These are phyloP conservation scores for Diglossa cyanea DNA, from an alignment of 2,797 vertebrate species.

Conservation along the genomic window DNA sequence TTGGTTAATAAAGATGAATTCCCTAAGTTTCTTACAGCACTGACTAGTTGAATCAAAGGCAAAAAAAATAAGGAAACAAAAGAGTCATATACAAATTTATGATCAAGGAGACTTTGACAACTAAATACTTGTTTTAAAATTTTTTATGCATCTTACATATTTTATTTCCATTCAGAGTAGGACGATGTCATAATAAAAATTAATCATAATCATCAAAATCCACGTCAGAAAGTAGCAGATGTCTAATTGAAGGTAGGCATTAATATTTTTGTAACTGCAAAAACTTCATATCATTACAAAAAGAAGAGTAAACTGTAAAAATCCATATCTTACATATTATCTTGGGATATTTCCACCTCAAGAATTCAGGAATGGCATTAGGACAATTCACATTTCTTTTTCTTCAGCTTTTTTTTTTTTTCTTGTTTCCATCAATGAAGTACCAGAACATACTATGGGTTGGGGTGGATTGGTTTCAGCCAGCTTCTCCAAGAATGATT, in stretches of 20 bases:
- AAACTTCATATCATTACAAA: neutral
- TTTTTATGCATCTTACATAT: constrained; percentile 16
- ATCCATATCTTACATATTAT: neutral
- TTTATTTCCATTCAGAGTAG: constrained; percentile 35
- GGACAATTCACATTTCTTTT: neutral
- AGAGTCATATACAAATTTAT: constrained; percentile 49
- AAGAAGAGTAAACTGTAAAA: neutral
- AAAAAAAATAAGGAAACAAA: neutral
- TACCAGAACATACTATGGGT: neutral
- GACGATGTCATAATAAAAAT: constrained; percentile 29
- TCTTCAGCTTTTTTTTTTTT: neutral
- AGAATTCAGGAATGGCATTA: neutral
- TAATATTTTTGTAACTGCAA: neutral
- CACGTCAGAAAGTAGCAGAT: neutral
- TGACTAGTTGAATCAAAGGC: neutral
- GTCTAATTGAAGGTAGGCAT: neutral
- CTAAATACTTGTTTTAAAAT: constrained; percentile 56
- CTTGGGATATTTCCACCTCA: neutral
- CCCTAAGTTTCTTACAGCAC: neutral
- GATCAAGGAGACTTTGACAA: constrained; percentile 36
- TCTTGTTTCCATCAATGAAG: neutral
- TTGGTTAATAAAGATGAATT: constrained; percentile 20
- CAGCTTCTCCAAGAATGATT: neutral
- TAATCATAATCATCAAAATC: neutral
- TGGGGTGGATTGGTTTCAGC: neutral